Evolutionary conservation across 2,113 vertebrate species (phyloP).

Genomic region (Epinephelus lanceolatus): DNA sequence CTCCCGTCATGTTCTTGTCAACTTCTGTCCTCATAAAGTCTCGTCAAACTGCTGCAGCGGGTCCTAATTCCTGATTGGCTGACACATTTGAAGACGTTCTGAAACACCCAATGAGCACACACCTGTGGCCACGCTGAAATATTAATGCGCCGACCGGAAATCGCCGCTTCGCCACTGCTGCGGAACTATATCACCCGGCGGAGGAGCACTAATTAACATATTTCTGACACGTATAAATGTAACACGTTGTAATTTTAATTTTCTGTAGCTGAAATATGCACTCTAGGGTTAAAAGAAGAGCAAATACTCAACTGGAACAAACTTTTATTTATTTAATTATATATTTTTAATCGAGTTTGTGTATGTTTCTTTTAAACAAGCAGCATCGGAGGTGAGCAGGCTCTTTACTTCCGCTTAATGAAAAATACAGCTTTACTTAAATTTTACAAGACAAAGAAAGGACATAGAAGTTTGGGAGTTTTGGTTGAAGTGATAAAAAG

Average conservation of each 20-base stretch:
- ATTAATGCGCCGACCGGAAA: constrained; percentile 51
- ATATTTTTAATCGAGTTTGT: too few relatives aligned
- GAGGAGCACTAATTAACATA: background rate
- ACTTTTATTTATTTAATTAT: background rate
- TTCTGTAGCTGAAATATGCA: background rate
- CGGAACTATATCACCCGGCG: constrained; percentile 43
- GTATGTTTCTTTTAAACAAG: background rate
- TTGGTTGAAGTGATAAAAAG: background rate
- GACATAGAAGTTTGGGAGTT: background rate
- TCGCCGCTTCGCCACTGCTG: background rate
- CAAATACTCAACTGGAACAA: background rate
- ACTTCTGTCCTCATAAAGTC: background rate
- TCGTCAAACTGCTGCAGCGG: background rate
- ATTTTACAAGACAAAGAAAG: too few relatives aligned
- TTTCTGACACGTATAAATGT: too few relatives aligned
- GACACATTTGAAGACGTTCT: constrained; percentile 42
- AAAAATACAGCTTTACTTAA: background rate
- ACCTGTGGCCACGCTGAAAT: constrained; percentile 31
- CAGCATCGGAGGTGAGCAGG: background rate
- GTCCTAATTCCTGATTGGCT: constrained; percentile 45
- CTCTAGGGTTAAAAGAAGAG: background rate
- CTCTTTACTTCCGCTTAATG: background rate
- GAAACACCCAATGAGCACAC: constrained; percentile 33
- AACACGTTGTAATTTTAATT: background rate
- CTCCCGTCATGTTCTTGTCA: background rate